Conservation (phyloP, 2,113 vertebrate species). For the Mormyrus lacerda region DNA sequence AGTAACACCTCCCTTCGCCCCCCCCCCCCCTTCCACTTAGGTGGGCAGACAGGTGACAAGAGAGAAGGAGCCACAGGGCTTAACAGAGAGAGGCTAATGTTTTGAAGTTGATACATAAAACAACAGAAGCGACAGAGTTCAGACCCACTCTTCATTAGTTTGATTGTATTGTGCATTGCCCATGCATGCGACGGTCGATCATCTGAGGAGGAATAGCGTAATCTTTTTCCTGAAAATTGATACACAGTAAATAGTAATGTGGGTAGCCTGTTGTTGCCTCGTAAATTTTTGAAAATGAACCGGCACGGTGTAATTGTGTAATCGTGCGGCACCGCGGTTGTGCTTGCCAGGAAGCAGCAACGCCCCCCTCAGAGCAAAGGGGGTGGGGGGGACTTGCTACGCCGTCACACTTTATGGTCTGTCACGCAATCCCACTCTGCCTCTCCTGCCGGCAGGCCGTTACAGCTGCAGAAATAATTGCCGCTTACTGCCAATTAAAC, state of each 20-base stretch:
- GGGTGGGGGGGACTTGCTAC: not conserved
- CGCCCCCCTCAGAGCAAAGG: not conserved
- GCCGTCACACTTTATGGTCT: slow-evolving; percentile 10
- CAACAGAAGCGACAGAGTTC: not conserved
- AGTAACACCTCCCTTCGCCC: not conserved
- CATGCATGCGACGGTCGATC: not conserved
- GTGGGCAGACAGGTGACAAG: slow-evolving; percentile 31
- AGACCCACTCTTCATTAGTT: not conserved
- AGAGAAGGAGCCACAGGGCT: slow-evolving; percentile 22
- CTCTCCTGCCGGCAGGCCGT: slow-evolving; percentile 41
- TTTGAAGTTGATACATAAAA: not conserved
- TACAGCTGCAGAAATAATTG: slow-evolving; percentile 62
- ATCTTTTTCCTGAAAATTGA: not conserved
- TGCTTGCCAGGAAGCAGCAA: not conserved
- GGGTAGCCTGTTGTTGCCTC: not conserved
- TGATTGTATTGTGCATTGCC: not conserved
- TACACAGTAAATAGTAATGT: not conserved
- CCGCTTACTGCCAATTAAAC: slow-evolving; percentile 67
- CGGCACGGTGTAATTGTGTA: not conserved
- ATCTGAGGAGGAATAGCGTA: not conserved
- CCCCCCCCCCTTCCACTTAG: not conserved
- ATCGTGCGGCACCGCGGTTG: not conserved
- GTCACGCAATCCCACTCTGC: slow-evolving; percentile 35
- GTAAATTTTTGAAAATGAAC: not conserved
- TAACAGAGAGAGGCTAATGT: not conserved